phyloP scores from a whole-genome alignment of 2,797 vertebrate genomes.

The Lepus oiostolus region DNA sequence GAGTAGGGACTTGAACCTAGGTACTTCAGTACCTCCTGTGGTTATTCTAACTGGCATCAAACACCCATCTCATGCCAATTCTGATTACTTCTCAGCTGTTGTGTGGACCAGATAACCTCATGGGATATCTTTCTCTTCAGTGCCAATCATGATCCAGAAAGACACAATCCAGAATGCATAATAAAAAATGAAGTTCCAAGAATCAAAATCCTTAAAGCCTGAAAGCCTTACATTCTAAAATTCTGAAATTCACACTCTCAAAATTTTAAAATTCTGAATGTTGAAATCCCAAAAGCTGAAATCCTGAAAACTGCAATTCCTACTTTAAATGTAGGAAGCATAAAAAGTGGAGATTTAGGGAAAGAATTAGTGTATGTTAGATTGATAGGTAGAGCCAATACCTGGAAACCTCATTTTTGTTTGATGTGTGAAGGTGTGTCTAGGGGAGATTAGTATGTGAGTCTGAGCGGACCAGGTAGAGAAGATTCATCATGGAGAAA shows the following conservation, averaged over 20 bases:
- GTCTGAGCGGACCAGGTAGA: too few species aligned
- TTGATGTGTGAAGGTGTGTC: background rate
- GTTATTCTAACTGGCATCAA: too few species aligned
- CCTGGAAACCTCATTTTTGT: background rate
- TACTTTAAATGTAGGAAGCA: background rate
- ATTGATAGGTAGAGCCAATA: too few species aligned
- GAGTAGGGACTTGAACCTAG: too few species aligned
- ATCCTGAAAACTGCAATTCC: background rate
- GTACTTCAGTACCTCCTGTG: too few species aligned
- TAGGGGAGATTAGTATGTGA: background rate
- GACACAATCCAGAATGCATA: background rate
- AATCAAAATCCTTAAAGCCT: background rate
- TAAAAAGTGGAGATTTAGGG: background rate
- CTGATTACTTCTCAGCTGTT: background rate
- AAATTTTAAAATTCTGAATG: background rate
- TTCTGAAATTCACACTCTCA: background rate
- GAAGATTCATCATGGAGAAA: background rate
- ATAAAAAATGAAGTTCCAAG: background rate
- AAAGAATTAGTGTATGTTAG: background rate
- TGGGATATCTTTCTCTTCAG: background rate
- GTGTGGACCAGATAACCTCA: background rate
- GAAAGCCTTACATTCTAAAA: background rate
- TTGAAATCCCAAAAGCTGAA: background rate
- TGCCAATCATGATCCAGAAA: background rate
- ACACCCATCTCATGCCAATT: background rate